These are phyloP conservation scores for Priocnemis perturbator DNA, from an alignment of 2,888 invertebrate species.

Conservation along the genomic window DNA sequence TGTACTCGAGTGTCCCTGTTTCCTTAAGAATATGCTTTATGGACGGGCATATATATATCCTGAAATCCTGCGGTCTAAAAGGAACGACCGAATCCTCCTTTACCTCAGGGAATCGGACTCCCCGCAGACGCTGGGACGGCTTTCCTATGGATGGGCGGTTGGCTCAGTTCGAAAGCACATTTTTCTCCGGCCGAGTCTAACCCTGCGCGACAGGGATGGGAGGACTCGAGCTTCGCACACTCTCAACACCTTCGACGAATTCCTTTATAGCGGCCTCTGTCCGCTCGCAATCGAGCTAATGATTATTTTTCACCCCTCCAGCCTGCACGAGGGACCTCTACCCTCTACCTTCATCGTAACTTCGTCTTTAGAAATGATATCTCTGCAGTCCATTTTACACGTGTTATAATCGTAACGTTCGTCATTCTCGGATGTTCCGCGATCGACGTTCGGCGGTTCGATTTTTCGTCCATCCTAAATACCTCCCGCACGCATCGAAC, in stretches of 20 bases:
- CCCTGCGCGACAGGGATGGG: slow-evolving; percentile 34
- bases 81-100: slow-evolving; percentile 22
- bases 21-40: slow-evolving; percentile 38
- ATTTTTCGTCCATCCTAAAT: no score
- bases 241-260: slow-evolving; percentile 32
- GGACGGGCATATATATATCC: slow-evolving; percentile 29
- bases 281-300: slow-evolving; percentile 34
- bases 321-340: not conserved
- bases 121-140: slow-evolving; percentile 43
- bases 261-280: slow-evolving; percentile 14
- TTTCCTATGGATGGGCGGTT: slow-evolving; percentile 58
- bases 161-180: slow-evolving; percentile 54
- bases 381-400: no score
- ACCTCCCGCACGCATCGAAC: no score
- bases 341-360: not conserved
- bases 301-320: slow-evolving; percentile 49
- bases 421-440: not conserved
- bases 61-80: slow-evolving; percentile 32
- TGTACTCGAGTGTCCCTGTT: slow-evolving; percentile 16
- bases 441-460: no score
- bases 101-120: slow-evolving; percentile 38
- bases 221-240: slow-evolving; percentile 18
- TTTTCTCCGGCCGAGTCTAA: slow-evolving; percentile 43
- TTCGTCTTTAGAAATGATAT: not conserved
- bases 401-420: no score